Evolutionary conservation across 2,113 vertebrate genomes (phyloP), one percentile per base, ranked within the genome.

Genomic region (Lucifuga dentata): DNA sequence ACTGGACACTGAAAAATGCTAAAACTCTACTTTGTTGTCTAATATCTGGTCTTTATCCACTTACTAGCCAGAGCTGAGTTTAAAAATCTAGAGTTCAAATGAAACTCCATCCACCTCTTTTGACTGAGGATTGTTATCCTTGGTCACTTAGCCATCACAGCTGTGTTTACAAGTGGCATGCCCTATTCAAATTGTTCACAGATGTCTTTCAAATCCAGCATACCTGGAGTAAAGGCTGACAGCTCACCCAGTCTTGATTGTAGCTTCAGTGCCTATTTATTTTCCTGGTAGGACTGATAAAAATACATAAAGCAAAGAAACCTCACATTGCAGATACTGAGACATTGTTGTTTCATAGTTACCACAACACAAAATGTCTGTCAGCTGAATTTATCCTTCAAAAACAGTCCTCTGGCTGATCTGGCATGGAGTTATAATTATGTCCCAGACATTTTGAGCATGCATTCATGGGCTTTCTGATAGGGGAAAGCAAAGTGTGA

Each of bases 111-210:
- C 64, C 56, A 67, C 70, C 72, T 78, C 24, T 56, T 38, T 58
- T 46, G 46, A 44, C 39, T 8, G 21, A 41, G 56, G 57, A 76
- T 76, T 83, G 67, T 81, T 75, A 74, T 80, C 71, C 13, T 58
- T 32, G 61, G 65, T 65, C 71, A 55, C 63, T 88, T 58, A 55
- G 29, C 57, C 67, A 5, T 51, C 69, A 53, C 83, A 91, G 86
- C 88, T 91, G 89, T 85, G 73, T 83, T 90, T 86, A 88, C 73
- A 67, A 66, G 70, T 46, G 65, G 76, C 79, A 41, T 33, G 58
- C 32, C 64, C 60, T 12, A 20, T 66, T 78, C 39, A 81, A 79
- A 90, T 87, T 79, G 65, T 61, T 63, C n/a, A 8, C 88, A 92
- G 78, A 88, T 91, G 90, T 68, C 36, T 65, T 63, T 49, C 20